phyloP scores from a whole-genome alignment of 2,888 invertebrate genomes.

The Halictus ligatus region DNA sequence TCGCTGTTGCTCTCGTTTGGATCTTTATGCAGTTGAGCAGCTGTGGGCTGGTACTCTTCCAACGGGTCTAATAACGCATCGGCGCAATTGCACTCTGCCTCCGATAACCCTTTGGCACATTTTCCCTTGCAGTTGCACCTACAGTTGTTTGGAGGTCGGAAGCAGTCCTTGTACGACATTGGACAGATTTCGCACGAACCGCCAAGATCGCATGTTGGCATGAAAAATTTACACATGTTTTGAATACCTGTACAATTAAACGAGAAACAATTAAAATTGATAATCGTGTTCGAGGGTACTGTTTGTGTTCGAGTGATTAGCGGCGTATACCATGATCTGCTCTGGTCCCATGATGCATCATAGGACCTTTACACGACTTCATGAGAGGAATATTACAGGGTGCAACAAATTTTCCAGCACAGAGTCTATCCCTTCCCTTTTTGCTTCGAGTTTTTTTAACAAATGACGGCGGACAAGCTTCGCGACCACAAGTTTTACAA shows the following conservation, averaged over 20 bases:
- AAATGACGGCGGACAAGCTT: neutral
- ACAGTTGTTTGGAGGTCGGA: slow-evolving; percentile 35
- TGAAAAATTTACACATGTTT: slow-evolving; percentile 16
- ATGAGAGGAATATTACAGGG: slow-evolving; percentile 23
- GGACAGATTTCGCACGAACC: slow-evolving; percentile 47
- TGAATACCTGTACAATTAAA: slow-evolving; percentile 30
- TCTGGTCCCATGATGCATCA: too few species aligned
- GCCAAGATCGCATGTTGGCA: slow-evolving; percentile 6
- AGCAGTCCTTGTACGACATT: slow-evolving; percentile 8
- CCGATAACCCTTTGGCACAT: slow-evolving; percentile 57
- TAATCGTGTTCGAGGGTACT: neutral
- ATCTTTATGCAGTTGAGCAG: neutral
- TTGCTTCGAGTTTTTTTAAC: neutral
- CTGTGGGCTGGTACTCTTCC: slow-evolving; percentile 52
- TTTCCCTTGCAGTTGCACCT: slow-evolving; percentile 69
- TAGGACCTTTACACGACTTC: slow-evolving; percentile 4
- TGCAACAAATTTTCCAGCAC: neutral
- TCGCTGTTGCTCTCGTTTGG: slow-evolving; percentile 62
- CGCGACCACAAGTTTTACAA: slow-evolving; percentile 30
- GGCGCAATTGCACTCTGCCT: slow-evolving; percentile 67
- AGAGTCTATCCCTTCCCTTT: neutral
- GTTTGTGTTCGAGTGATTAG: neutral
- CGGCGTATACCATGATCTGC: slow-evolving; percentile 24
- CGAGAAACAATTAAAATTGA: neutral
- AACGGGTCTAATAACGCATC: slow-evolving; percentile 27